Conservation (phyloP, 2,888 invertebrate genomes). For the Taenaris catops region DNA sequence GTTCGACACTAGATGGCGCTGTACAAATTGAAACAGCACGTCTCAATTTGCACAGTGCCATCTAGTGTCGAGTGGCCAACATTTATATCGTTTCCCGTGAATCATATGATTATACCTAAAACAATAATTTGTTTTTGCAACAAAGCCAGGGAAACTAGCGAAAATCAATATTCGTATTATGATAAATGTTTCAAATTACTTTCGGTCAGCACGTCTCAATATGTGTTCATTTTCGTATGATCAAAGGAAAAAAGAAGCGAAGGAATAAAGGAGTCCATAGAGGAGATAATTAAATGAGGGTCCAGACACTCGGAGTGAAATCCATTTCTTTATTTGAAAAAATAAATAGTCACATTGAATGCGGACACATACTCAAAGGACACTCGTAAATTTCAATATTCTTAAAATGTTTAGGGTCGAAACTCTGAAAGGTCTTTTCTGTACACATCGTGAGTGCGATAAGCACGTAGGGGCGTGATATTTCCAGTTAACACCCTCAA, state of each 20-base stretch:
- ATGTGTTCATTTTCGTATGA: neutral
- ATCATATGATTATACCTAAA: too few relatives aligned
- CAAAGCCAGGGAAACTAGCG: neutral
- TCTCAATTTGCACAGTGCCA: too few relatives aligned
- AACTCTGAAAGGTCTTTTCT: slow-evolving; percentile 52
- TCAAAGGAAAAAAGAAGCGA: neutral
- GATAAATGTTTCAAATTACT: neutral
- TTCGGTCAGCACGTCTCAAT: neutral
- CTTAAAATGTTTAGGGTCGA: slow-evolving; percentile 52
- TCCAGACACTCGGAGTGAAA: slow-evolving; percentile 20
- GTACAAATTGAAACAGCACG: too few relatives aligned
- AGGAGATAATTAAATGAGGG: slow-evolving; percentile 21
- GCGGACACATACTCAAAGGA: slow-evolving; percentile 41
- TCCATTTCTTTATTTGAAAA: slow-evolving; percentile 27
- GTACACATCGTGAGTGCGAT: slow-evolving; percentile 48
- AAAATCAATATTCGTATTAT: neutral
- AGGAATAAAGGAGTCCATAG: slow-evolving; percentile 4
- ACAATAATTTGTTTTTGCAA: too few relatives aligned
- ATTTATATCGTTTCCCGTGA: too few relatives aligned
- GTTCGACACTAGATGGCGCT: too few relatives aligned
- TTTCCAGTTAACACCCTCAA: slow-evolving; percentile 38
- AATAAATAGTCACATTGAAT: slow-evolving; percentile 35
- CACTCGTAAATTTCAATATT: slow-evolving; percentile 60
- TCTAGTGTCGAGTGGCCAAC: too few relatives aligned
- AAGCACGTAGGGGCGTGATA: slow-evolving; percentile 55